Base-by-base conservation (phyloP, 2,113 vertebrate species). In the Spilogale gracilis region DNA sequence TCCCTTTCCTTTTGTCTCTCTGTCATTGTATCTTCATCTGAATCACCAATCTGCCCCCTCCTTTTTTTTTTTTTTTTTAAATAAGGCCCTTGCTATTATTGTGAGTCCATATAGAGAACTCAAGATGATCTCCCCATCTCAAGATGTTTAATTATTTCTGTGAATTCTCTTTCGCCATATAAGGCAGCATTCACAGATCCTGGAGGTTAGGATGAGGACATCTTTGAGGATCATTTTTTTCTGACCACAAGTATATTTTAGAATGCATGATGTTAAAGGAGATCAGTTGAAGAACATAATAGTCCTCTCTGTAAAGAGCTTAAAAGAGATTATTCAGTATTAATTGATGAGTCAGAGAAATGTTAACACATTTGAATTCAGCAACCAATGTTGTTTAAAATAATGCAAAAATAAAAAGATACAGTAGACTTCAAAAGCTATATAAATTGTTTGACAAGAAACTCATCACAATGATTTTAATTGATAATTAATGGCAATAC, bases 311-410 rank as follows among this genome's bases (percentile, higher is more conserved):
- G 45, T 80, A 45, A 80, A 43, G 25, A 32, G 2, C 38, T 94
- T 9, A 81, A 45, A 86, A 23, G 43, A 3, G 30, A 76, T 80
- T 18, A 48, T 73, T 93, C 23, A 63, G 1, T 85, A 56, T 95
- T 92, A 95, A 73, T 32, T 96, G 25, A 71, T 82, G 25, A 82
- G 16, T 85, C 23, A 86, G 60, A 63, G 25, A 86, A 61, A 90
- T 30, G 67, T 0, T 65, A 50, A 18, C 27, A 67, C 12, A 52
- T 78, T 95, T 76, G 76, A 91, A 38, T 20, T 65, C 23, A 96
- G 21, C 43, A 79, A 74, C 6, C 54, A 56, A 6, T 87, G 6
- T 25, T 94, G 65, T 69, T 69, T 69, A 69, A 69, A 69, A 43
- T 95, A 93, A 73, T 89, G 5, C 7, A 78, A 16, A 43, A 50